Evolutionary conservation across 2,888 invertebrate genomes (phyloP), one percentile per base, ranked within the genome.

Genomic region (Cephonodes hylas): DNA sequence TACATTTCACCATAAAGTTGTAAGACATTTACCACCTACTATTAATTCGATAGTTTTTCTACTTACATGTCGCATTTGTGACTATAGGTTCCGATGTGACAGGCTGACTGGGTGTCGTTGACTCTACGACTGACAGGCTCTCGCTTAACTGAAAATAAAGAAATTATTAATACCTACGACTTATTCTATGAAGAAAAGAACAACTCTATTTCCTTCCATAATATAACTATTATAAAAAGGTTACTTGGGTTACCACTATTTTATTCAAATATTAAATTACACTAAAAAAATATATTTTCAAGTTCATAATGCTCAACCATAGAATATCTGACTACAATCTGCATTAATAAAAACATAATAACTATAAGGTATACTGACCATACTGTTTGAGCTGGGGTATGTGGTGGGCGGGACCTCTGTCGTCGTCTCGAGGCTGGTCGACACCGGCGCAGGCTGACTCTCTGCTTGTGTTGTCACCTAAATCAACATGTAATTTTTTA

Each of bases 111-210:
- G 77, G 57, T 6, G 86, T 71, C 59, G 85, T 67, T n/a, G 88
- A 61, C 42, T 88, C 89, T 22, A 82, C 84, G 23, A 76, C 82
- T 22, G 86, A 81, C 61, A 88, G 63, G 46, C 77, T 83, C 64
- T 89, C 89, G 48, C 58, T 84, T 66, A 88, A 65, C 86, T 88
- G 83, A 3, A 60, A 64, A 8, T 2, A 42, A 15, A 42, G 1
- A 38, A 20, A 38, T 10, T 18, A 22, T 45, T 18, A 18, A 18
- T 45, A 45, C 8, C 7, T 15, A 45, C 34, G 13, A 13, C n/a
- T n/a, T n/a, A n/a, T n/a, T n/a, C n/a, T n/a, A n/a, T n/a, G n/a
- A n/a, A n/a, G n/a, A n/a, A n/a, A n/a, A n/a, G n/a, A n/a, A n/a
- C n/a, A n/a, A n/a, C n/a, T n/a, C n/a, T n/a, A n/a, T n/a, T n/a